These are phyloP conservation scores for Laothoe populi DNA, from an alignment of 2,888 invertebrate genomes.

Conservation along the genomic window DNA sequence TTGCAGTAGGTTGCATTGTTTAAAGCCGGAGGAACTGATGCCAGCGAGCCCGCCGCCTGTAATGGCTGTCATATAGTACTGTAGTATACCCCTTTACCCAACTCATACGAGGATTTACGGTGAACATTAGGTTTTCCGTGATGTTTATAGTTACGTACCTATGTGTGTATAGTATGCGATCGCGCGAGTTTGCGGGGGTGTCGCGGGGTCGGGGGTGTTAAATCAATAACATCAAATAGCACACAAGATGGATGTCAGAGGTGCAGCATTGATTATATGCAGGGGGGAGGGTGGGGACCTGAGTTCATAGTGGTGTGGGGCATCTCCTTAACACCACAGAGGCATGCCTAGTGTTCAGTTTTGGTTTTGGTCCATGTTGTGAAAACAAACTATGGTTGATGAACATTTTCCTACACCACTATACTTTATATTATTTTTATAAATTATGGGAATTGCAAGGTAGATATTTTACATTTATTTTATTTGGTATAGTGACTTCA, in stretches of 20 bases:
- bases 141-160: neutral
- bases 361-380: no score
- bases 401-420: no score
- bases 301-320: no score
- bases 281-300: neutral
- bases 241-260: constrained; percentile 22
- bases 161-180: neutral
- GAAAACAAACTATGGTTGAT: no score
- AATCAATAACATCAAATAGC: constrained; percentile 24
- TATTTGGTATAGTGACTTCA: no score
- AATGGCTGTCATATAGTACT: constrained; percentile 20
- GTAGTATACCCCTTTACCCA: neutral
- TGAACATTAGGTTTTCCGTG: no score
- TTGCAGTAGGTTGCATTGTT: constrained; percentile 27
- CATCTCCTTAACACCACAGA: no score
- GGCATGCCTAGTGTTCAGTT: no score
- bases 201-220: neutral
- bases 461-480: no score
- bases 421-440: no score
- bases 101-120: neutral
- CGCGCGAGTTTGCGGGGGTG: constrained; percentile 15
- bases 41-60: constrained; percentile 3
- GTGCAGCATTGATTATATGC: constrained; percentile 17
- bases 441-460: no score
- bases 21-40: constrained; percentile 16